Conservation (phyloP, 2,113 vertebrate genomes). For the Nerophis lumbriciformis region DNA sequence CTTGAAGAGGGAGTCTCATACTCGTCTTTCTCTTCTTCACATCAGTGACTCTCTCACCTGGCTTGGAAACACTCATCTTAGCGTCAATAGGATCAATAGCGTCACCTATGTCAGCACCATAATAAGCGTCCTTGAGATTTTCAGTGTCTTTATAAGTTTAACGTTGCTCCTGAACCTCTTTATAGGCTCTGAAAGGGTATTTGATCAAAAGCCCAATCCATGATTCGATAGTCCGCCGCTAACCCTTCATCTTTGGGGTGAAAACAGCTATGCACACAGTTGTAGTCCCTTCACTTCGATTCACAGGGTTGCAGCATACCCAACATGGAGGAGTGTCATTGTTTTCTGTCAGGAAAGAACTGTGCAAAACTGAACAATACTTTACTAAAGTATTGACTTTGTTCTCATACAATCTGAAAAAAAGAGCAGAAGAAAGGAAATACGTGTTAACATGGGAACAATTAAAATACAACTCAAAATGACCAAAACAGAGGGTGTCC, state of each 20-base stretch:
- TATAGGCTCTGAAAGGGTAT: background rate
- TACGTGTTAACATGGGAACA: background rate
- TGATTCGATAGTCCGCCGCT: background rate
- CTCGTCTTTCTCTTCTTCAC: constrained; percentile 1
- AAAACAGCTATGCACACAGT: background rate
- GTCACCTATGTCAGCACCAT: background rate
- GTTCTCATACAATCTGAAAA: constrained; percentile 27
- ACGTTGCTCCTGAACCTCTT: background rate
- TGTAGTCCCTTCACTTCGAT: background rate
- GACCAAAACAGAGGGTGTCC: background rate
- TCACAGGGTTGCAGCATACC: background rate
- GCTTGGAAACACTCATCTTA: constrained; percentile 46
- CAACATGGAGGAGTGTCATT: background rate
- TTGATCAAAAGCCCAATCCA: constrained; percentile 10
- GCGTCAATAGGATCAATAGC: background rate
- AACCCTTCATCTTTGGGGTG: background rate
- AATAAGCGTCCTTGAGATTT: background rate
- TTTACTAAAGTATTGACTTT: too few relatives aligned
- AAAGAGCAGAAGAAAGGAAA: constrained; percentile 15
- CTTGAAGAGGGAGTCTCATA: constrained; percentile 49
- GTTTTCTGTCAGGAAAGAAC: background rate
- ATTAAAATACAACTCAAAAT: background rate
- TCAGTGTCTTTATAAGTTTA: too few relatives aligned
- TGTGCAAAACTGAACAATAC: background rate
- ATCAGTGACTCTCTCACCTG: constrained; percentile 3